Evolutionary conservation across 2,888 invertebrate genomes (phyloP).

Genomic region (Meta bourneti): DNA sequence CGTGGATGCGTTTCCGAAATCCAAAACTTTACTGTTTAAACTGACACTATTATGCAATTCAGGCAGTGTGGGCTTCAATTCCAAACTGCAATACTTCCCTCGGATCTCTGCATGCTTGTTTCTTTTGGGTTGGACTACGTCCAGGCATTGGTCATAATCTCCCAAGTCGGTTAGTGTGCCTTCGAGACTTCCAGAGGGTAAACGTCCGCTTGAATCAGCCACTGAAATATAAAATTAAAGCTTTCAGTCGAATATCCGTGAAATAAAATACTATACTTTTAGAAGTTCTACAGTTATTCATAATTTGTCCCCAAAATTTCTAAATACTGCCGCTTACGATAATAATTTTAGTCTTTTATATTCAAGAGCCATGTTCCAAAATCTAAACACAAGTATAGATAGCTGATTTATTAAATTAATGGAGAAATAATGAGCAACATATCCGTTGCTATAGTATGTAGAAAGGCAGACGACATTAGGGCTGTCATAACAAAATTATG

Average conservation of each 20-base stretch:
- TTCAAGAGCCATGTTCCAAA: too few species aligned
- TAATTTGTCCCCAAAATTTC: too few species aligned
- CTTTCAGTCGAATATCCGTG: not conserved
- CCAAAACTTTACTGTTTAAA: constrained; percentile 54
- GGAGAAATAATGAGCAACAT: too few species aligned
- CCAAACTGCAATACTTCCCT: constrained; percentile 70
- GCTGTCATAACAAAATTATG: too few species aligned
- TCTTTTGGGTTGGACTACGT: constrained; percentile 43
- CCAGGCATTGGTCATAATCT: constrained; percentile 72
- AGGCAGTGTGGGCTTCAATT: constrained; percentile 59
- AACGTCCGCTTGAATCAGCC: constrained; percentile 69
- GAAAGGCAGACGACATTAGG: too few species aligned
- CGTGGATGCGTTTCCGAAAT: constrained; percentile 60
- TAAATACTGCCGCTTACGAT: too few species aligned
- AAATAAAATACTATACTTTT: too few species aligned
- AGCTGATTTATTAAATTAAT: too few species aligned
- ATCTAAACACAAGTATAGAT: too few species aligned
- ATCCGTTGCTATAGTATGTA: too few species aligned
- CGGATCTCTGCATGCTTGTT: constrained; percentile 48
- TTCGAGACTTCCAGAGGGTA: constrained; percentile 69
- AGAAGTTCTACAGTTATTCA: too few species aligned
- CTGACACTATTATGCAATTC: constrained; percentile 28
- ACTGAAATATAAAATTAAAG: constrained; percentile 42
- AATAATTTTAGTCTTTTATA: too few species aligned
- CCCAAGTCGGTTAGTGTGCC: constrained; percentile 71